Evolutionary conservation across 2,888 invertebrate species (phyloP), one percentile per base, ranked within the genome.

Genomic region (Rhyacophila evoluta): DNA sequence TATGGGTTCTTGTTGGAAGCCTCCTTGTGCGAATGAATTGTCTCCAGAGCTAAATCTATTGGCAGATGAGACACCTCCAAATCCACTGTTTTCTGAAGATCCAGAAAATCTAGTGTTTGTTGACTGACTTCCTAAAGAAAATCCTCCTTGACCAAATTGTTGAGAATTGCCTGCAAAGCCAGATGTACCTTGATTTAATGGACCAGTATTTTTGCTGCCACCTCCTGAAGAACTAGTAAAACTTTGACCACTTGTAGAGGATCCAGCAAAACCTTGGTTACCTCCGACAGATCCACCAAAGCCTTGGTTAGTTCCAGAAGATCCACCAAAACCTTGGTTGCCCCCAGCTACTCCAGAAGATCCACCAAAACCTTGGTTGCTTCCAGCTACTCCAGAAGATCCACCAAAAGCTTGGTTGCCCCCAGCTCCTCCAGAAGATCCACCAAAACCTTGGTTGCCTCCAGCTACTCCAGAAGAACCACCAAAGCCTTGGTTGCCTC

Each of bases 1-100:
- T n/a, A 77, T 77, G 1, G 79, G 79, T 29, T 79, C 37, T 33
- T 41, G 70, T 27, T 70, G 69, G 29, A 10, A 55, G 25, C 15
- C 15, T 41, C 33, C 67, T 4, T 33, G 37, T 27, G 33, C 11
- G 36, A 72, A 27, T 36, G 68, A 36, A n/a, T 29, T 15, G 15
- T 11, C 29, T 36, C 70, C 70, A 15, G n/a, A n/a, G n/a, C n/a
- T n/a, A n/a, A 38, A 28, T 70, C 76, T 55, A 8, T 8, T 25
- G 8, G 55, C 15, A 1, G 55, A 55, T 55, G 25, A 19, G 2
- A 6, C 69, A 12, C 75, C 27, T 12, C 68, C 28, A 28, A 69
- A 75, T 11, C 75, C 69, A 15, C 36, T 10, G 19, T 29, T 15
- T 36, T 6, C 37, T 36, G 2, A 4, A 10, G n/a, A 15, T 12